phyloP scores from a whole-genome alignment of 2,113 vertebrate genomes.

The Ceyx margarethae region DNA sequence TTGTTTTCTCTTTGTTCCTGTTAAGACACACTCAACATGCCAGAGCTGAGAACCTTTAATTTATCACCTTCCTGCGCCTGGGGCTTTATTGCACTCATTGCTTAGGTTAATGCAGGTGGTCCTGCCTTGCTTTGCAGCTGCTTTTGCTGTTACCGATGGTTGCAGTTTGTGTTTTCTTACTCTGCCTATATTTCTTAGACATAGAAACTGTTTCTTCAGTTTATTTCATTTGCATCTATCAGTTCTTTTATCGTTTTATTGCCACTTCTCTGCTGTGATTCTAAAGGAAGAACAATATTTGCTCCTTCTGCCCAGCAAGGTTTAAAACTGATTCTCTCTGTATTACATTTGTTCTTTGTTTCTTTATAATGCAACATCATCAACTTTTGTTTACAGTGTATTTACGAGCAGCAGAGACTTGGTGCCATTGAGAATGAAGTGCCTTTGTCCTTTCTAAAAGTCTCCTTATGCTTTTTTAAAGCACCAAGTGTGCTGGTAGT shows the following conservation, averaged over 20 bases:
- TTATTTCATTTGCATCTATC: slow-evolving; percentile 43
- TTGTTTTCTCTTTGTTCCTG: slow-evolving; percentile 33
- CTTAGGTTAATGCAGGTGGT: slow-evolving; percentile 49
- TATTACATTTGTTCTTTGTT: slow-evolving; percentile 37
- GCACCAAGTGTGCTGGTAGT: background rate
- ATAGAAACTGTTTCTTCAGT: slow-evolving; percentile 4
- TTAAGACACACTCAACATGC: slow-evolving; percentile 42
- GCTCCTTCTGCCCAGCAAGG: slow-evolving; percentile 2
- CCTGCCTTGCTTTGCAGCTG: slow-evolving; percentile 8
- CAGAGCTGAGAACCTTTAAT: slow-evolving; percentile 54
- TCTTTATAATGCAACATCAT: background rate
- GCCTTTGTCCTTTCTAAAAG: background rate
- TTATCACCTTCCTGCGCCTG: slow-evolving; percentile 44
- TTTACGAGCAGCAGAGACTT: background rate
- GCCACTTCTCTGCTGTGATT: background rate
- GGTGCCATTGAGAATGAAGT: background rate
- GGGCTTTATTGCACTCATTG: slow-evolving; percentile 21
- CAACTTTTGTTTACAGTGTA: slow-evolving; percentile 17
- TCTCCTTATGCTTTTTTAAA: background rate
- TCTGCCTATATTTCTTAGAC: background rate
- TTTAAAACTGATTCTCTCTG: background rate
- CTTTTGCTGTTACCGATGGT: background rate
- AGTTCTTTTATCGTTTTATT: slow-evolving; percentile 28
- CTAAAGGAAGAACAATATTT: background rate
- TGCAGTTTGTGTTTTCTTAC: background rate